Base-by-base conservation (phyloP, 2,797 vertebrate genomes). In the Rhadinocentrus ornatus region DNA sequence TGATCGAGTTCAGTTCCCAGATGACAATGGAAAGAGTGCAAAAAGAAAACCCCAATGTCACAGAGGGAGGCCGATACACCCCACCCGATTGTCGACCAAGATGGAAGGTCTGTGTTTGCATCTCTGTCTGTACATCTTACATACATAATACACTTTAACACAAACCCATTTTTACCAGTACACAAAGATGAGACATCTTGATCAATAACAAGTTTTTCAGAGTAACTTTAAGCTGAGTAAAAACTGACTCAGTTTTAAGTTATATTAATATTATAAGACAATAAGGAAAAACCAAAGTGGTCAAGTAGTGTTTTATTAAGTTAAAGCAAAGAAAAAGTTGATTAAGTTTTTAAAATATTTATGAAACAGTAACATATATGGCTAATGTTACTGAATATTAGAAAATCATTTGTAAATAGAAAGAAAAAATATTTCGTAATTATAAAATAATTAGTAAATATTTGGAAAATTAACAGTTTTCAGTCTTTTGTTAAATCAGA, bases 11-110 rank as follows among this genome's bases (percentile, higher is more conserved):
- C 91, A 96, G 96, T 89, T 97, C 97, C 66, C 96, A 94, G 90
- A 98, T 99, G 97, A 96, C 96, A 54, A 96, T 99, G 95, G 97
- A 99, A 78, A 95, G 96, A 71, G 97, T 99, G 80, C 97, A 98
- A 91, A 95, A 95, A 89, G 97, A 99, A 88, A 99, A 99, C 88
- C 97, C 97, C 0, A 97, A 97, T 0, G 97, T 99, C 84, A 97
- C 94, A 31, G 94, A 95, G 64, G 98, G 98, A 0, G 98, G 97
- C 35, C 96, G 95, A 83, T 99, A 99, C 87, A 92, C 92, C 0
- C 98, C 98, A 0, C 92, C 91, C 0, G 98, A 99, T 93, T 99
- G 98, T 80, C 86, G 93, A 66, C 93, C 98, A 3, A 93, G 95
- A 75, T 97, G 98, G 94, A 97, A 96, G 90, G 92, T 93, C 57